These are phyloP conservation scores for Lithobius niger DNA, from an alignment of 1,140 invertebrate genomes.

Conservation along the genomic window DNA sequence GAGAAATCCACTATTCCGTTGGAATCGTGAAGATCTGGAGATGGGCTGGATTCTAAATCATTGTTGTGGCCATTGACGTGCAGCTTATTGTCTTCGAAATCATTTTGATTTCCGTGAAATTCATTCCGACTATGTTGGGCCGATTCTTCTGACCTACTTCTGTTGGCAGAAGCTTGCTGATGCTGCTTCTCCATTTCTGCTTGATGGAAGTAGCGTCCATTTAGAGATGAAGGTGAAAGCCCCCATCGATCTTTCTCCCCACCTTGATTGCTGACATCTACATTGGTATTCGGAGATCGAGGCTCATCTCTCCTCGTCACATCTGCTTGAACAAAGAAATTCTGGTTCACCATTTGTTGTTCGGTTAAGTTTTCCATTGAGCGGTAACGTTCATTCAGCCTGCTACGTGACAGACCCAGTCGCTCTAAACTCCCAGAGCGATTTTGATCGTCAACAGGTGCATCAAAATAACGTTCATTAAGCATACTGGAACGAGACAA, in stretches of 20 bases:
- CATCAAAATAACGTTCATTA: slow-evolving; percentile 4
- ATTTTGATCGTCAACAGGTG: not conserved
- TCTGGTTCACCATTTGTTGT: not conserved
- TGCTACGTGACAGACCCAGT: slow-evolving; percentile 62
- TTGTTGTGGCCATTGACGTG: slow-evolving; percentile 19
- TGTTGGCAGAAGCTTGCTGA: too few relatives aligned
- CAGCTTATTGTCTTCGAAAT: not conserved
- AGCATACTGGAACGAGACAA: not conserved
- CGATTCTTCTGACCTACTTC: too few relatives aligned
- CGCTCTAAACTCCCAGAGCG: slow-evolving; percentile 30
- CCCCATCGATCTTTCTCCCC: slow-evolving; percentile 7
- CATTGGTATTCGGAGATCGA: not conserved
- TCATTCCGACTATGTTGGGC: too few relatives aligned
- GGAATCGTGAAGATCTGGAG: not conserved
- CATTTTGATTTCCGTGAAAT: too few relatives aligned
- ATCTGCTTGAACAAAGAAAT: not conserved
- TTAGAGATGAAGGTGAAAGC: slow-evolving; percentile 22
- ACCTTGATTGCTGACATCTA: not conserved
- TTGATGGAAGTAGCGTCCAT: slow-evolving; percentile 24
- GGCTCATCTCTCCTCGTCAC: not conserved
- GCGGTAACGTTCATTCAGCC: slow-evolving; percentile 71
- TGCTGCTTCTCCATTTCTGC: slow-evolving; percentile 13
- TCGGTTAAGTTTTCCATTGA: slow-evolving; percentile 53
- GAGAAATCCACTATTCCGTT: slow-evolving; percentile 15
- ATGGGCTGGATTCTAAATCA: slow-evolving; percentile 24